Evolutionary conservation across 2,888 invertebrate species (phyloP).

Genomic region (Melikaiella ostensackeni): DNA sequence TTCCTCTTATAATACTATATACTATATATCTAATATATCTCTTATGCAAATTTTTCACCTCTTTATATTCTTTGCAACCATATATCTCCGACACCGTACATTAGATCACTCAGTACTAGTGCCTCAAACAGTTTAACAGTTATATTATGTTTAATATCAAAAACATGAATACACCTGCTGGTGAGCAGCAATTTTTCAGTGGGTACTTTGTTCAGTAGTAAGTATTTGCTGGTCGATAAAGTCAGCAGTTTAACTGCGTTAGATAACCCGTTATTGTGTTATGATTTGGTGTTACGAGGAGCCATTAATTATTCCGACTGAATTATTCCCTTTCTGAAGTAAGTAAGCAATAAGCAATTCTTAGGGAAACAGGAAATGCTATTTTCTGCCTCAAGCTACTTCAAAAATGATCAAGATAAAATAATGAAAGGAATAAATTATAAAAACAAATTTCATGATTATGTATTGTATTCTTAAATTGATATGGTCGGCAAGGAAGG

Average conservation of each 20-base stretch:
- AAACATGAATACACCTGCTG: background rate
- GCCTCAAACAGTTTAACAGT: no score
- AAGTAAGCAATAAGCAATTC: background rate
- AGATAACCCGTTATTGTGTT: constrained; percentile 46
- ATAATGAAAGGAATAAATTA: background rate
- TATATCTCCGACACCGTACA: no score
- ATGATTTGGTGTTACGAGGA: constrained; percentile 37
- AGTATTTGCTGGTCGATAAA: constrained; percentile 41
- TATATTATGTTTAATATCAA: no score
- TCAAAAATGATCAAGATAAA: background rate
- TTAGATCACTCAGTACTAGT: no score
- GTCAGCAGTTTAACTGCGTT: constrained; percentile 42
- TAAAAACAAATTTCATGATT: background rate
- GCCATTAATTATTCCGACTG: constrained; percentile 46
- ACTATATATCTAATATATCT: no score
- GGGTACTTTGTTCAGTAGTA: background rate
- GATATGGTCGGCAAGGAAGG: no score
- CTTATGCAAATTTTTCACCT: no score
- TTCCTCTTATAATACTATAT: no score
- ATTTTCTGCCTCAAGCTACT: background rate
- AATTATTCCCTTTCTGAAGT: constrained; percentile 36
- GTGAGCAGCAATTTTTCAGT: background rate
- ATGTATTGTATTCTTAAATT: no score
- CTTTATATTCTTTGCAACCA: no score
- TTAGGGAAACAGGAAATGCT: background rate